Evolutionary conservation across 2,113 vertebrate species (phyloP), one percentile per base, ranked within the genome.

Genomic region (Apodemus speciosus): DNA sequence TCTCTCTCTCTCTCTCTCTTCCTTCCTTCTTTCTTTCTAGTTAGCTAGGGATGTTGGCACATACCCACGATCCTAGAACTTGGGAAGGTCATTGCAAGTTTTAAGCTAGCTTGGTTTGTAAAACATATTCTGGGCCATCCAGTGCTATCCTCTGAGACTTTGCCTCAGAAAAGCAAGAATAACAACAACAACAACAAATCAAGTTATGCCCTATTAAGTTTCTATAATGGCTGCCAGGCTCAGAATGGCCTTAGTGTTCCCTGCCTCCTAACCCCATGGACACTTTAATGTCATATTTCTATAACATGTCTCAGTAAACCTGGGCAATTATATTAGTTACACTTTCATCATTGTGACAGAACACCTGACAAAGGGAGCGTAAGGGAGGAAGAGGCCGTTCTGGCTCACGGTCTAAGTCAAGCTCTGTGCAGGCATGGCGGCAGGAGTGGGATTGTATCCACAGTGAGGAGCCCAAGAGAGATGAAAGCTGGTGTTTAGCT

Each of bases 301-400:
- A n/a, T 2, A 0, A 1, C 14, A 21, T 9, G 13, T 43, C 35
- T 32, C 7, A 20, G 20, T 14, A 32, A 38, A 4, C 56, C 8
- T n/a, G 6, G 2, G 32, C 21, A 9, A 85, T 18, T 18, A 32
- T 49, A 13, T 20, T 49, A 21, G 23, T 40, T 13, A 51, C 8
- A 16, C 3, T 56, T n/a, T n/a, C 16, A 6, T 14, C 20, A 49
- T 2, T 53, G 30, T 53, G 49, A 53, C 32, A 53, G 32, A 49
- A 53, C 20, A 25, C 35, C 20, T 32, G 35, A 13, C 9, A 23
- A 80, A n/a, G 56, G 76, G 20, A 56, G 14, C 49, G 14, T 35
- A 20, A 25, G 32, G 32, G 20, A 56, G 16, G 76, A 56, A 56
- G 20, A 6, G 8, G 46, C 10, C 35, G 30, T 51, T 51, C 75